A percentile compares a stretch with the other conserved stretches of the same genome.
phyloP scores from a whole-genome alignment of 1,140 invertebrate species.

The Trichoplusia ni region DNA sequence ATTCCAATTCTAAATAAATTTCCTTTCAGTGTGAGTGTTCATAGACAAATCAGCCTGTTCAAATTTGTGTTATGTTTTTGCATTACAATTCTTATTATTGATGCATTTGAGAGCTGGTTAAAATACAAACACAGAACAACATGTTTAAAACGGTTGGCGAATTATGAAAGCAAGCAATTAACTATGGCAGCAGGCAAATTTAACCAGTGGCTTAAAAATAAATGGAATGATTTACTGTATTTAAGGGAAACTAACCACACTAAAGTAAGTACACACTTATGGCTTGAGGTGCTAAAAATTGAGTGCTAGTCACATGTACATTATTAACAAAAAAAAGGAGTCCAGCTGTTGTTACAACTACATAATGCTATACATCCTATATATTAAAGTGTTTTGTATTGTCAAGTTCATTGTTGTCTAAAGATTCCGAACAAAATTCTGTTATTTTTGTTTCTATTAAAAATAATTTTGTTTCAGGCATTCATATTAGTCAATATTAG shows the following conservation, averaged over 20 bases:
- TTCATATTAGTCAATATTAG: slow-evolving; percentile 67
- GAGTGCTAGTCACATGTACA: too few relatives aligned
- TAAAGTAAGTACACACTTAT: slow-evolving; percentile 56
- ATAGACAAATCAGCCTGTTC: slow-evolving; percentile 60
- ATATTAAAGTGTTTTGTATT: too few relatives aligned
- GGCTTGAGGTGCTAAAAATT: neutral
- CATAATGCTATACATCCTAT: too few relatives aligned
- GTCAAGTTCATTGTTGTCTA: too few relatives aligned
- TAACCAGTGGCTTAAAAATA: slow-evolving; percentile 48
- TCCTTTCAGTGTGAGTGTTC: slow-evolving; percentile 58
- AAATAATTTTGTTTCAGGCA: slow-evolving; percentile 67
- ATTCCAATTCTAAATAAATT: neutral
- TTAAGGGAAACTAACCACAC: slow-evolving; percentile 70
- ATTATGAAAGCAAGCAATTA: slow-evolving; percentile 51
- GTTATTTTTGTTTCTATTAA: neutral
- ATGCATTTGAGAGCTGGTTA: slow-evolving; percentile 73
- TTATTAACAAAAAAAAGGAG: too few relatives aligned
- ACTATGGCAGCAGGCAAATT: slow-evolving; percentile 39
- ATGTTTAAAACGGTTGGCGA: slow-evolving; percentile 62
- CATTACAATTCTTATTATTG: slow-evolving; percentile 49
- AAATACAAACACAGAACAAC: slow-evolving; percentile 72
- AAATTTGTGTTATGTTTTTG: slow-evolving; percentile 54
- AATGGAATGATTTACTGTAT: slow-evolving; percentile 55
- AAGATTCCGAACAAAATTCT: too few relatives aligned
- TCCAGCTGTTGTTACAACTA: too few relatives aligned